Evolutionary conservation across 2,113 vertebrate genomes (phyloP), one percentile per base, ranked within the genome.

Genomic region (Empidonax alnorum): DNA sequence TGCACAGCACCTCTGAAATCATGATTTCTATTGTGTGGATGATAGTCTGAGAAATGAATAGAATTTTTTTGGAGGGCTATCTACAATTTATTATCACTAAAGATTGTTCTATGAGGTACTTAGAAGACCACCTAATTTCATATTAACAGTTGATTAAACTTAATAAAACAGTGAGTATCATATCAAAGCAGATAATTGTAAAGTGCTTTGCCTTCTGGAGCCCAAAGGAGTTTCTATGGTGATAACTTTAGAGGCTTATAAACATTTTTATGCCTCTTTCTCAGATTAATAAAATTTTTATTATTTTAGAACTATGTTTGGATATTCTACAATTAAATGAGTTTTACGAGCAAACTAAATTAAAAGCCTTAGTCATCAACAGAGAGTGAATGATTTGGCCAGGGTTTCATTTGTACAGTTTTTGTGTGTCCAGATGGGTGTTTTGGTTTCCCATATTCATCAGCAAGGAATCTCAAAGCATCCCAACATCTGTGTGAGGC

Each of bases 341-440:
- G 91, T 97, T 96, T 91, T 87, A 75, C 80, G 50, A 86, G 31
- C 87, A 84, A 79, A 74, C 77, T 90, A 74, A 92, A 93, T 94
- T 52, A 88, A 96, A 93, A 90, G 49, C 73, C 39, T 6, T 0
- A 53, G 76, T 96, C 91, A 87, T 97, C 93, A 93, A 72, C 95
- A 75, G 33, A 81, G 62, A 69, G 78, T 93, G 95, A 97, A 85
- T 95, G 95, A 85, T 95, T 90, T 89, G 90, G 78, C 66, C 87
- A 44, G 79, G 67, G 67, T 75, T 97, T 96, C 71, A 25, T 90
- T 94, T 94, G 66, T 79, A 69, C 52, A 14, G 96, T 28, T 96
- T 94, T 89, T 87, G 35, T 63, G 85, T 33, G 19, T 94, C 96
- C 96, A 97, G 96, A 97, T 97, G 97, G 94, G 93, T 76, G 55